Evolutionary conservation across 2,888 invertebrate species (phyloP), one percentile per base, ranked within the genome.

Genomic region (Helobdella robusta): DNA sequence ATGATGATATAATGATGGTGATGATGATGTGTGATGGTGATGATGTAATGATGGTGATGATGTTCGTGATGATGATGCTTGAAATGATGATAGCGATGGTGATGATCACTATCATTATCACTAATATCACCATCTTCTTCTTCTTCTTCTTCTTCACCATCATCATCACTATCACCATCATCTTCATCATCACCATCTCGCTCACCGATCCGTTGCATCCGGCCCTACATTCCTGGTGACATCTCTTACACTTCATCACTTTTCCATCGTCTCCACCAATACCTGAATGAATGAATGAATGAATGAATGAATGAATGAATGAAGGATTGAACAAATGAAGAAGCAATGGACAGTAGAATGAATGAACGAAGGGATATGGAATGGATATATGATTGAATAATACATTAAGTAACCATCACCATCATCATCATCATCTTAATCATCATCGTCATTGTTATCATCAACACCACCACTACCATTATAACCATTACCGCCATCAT

Each of bases 161-260:
- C n/a, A 18, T 6, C 50, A 6, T 8, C 50, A 8, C 50, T 20
- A n/a, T 25, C 11, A 25, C 8, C 20, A 6, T n/a, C 50, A 50
- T 50, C 23, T 25, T 25, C 8, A 50, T 25, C 50, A n/a, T n/a
- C n/a, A n/a, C n/a, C n/a, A n/a, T n/a, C 50, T 6, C 18, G 52
- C 79, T 74, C 70, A 80, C 80, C 0, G 92, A 89, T 1, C 95
- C 94, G 0, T 82, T 82, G 76, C 97, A 97, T 0, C 88, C 87
- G 11, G 85, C 85, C 1, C 20, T 25, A 77, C 97, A 97, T 79
- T 95, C 90, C 25, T 85, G 83, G 77, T 95, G 88, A 75, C 97
- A 97, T 66, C 85, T 84, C 75, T 87, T 86, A 81, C 95, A 97
- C n/a, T n/a, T n/a, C n/a, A n/a, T n/a, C n/a, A n/a, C n/a, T n/a